Evolutionary conservation across 1,140 invertebrate genomes (phyloP), one percentile per base, ranked within the genome.

Genomic region (Nomia melanderi): DNA sequence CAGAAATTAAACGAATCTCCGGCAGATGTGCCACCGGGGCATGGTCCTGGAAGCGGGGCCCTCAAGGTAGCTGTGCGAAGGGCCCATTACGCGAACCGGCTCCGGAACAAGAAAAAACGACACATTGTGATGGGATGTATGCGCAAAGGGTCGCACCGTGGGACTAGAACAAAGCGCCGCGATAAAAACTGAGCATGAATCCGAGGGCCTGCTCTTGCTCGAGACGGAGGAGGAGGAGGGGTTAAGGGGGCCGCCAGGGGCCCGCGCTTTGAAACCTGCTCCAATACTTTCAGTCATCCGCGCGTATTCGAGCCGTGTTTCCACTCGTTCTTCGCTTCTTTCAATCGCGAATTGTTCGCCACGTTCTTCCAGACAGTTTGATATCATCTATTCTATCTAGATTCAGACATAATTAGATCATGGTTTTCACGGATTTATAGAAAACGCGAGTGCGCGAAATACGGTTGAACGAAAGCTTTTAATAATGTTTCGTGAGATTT

Each of bases 121-220:
- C 88, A 89, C 90, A 90, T 90, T 90, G 90, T 91, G 82, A 87
- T 90, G 83, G 54, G 85, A 85, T 83, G 86, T 85, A 90, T 88
- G 83, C 74, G 66, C 72, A 87, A 86, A 89, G 86, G 85, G 83
- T 79, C 80, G 87, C 75, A 66, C 83, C 71, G 85, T 78, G 85
- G 84, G 81, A 87, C 89, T 92, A 92, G 90, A 92, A 92, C 91
- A 92, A 92, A 92, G 88, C 62, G 56, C 23, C 6, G 59, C 84
- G 89, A 90, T 90, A 91, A 91, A 92, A 92, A 91, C 86, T 91
- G 87, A 85, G 87, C 88, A 89, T 84, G 86, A 88, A 90, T 86
- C 85, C 79, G 82, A 84, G 87, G 39, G 78, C 82, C 77, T 33
- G 66, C 57, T n/a, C n/a, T 72, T 75, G 39, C 39, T 47, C 72